Percentiles rank a stretch among this genome's conserved stretches.
These are phyloP conservation scores for Caenorhabditis panamensis DNA, from an alignment of 2,888 invertebrate species.

Conservation along the genomic window DNA sequence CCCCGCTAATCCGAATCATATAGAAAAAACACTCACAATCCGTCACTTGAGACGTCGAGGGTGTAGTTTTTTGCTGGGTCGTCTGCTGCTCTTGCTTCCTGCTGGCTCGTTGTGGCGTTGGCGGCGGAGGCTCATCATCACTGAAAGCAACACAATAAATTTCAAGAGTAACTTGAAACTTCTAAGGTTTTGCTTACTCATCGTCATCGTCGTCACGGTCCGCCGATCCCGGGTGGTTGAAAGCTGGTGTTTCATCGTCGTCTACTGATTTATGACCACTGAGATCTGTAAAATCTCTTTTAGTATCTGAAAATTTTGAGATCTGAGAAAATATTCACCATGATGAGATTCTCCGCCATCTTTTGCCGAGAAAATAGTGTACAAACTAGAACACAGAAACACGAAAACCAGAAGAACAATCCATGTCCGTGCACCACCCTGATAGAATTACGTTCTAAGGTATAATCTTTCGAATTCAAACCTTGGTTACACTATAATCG, in stretches of 20 bases:
- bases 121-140: slow-evolving; percentile 43
- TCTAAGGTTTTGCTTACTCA: slow-evolving; percentile 30
- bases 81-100: slow-evolving; percentile 47
- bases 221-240: slow-evolving; percentile 4
- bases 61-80: slow-evolving; percentile 38
- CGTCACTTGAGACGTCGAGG: slow-evolving; percentile 35
- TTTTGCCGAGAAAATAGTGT: slow-evolving; percentile 78
- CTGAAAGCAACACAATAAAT: slow-evolving; percentile 36
- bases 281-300: slow-evolving; percentile 36
- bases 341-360: slow-evolving; percentile 63
- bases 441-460: slow-evolving; percentile 1
- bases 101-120: slow-evolving; percentile 27
- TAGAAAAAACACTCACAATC: slow-evolving; percentile 46
- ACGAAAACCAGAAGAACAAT: slow-evolving; percentile 79
- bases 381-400: slow-evolving; percentile 76
- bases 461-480: slow-evolving; percentile 12
- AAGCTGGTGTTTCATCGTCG: slow-evolving; percentile 29
- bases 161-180: slow-evolving; percentile 24
- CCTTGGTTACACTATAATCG: slow-evolving; percentile 79
- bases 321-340: slow-evolving; percentile 40
- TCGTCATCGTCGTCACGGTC: slow-evolving; percentile 47
- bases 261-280: slow-evolving; percentile 19
- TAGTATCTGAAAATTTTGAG: no score
- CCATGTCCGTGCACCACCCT: slow-evolving; percentile 79
- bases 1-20: slow-evolving; percentile 1